Percentiles rank a stretch among this genome's conserved stretches.
These are phyloP conservation scores for Seriola rivoliana DNA, from an alignment of 2,113 vertebrate genomes.

Conservation along the genomic window DNA sequence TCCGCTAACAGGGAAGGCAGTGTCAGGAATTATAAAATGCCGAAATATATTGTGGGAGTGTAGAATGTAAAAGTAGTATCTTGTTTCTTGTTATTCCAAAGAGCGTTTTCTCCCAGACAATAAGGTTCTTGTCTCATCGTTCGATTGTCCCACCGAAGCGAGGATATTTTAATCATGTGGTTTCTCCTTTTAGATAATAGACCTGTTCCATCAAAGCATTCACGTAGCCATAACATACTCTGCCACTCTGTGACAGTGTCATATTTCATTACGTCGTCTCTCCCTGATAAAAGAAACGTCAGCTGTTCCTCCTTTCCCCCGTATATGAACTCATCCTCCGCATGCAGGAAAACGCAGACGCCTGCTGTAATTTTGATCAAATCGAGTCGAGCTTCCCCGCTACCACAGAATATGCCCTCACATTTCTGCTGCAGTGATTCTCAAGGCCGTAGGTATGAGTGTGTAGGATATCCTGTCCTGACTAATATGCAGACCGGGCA, in stretches of 20 bases:
- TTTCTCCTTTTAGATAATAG: conserved; percentile 28
- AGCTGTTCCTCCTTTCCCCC: conserved; percentile 44
- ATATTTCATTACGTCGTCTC: conserved; percentile 50
- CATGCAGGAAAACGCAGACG: conserved; percentile 46
- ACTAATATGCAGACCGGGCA: conserved; percentile 26
- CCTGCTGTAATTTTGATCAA: conserved; percentile 45
- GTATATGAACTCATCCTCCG: conserved; percentile 32
- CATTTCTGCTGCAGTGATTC: conserved; percentile 38
- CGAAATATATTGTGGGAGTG: background rate
- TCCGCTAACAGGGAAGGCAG: conserved; percentile 21
- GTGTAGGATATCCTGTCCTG: conserved; percentile 64
- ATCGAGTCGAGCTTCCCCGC: conserved; percentile 11
- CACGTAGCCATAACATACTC: conserved; percentile 59
- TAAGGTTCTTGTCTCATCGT: background rate
- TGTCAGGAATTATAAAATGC: conserved; percentile 28
- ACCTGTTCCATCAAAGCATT: conserved; percentile 52
- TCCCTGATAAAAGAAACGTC: conserved; percentile 54
- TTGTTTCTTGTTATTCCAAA: background rate
- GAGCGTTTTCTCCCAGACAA: background rate
- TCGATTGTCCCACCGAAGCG: background rate
- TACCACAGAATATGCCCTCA: conserved; percentile 21
- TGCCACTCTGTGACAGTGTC: conserved; percentile 46
- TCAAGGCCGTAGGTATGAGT: conserved; percentile 50
- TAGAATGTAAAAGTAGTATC: background rate
- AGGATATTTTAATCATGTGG: background rate